Base-by-base conservation (phyloP, 2,113 vertebrate species). In the Oncorhynchus mykiss region DNA sequence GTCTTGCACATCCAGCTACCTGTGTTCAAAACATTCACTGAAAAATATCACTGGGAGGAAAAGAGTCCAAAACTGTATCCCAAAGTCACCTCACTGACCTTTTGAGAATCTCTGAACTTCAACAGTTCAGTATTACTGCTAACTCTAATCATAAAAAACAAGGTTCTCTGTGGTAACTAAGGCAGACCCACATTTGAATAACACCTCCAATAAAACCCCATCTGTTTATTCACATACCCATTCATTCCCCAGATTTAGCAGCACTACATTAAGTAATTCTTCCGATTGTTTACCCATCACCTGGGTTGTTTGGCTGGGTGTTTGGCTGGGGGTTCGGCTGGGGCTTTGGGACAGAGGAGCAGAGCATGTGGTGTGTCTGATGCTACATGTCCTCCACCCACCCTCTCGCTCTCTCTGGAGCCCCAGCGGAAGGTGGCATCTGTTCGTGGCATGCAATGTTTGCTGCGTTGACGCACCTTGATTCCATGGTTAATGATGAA, bases 161-260 rank as follows among this genome's bases (percentile, higher is more conserved):
- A 51, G 49, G 9, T 51, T 51, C 14, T 13, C 49, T 51, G 49
- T 51, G 9, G 49, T 51, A 51, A 51, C 34, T 34, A 34, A 34
- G 34, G 34, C 34, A 34, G 34, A 34, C 34, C 34, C 1, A 34
- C 14, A 51, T 51, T 51, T 51, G 49, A 51, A 14, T 13, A 51
- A 51, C 9, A 51, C 13, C 49, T 51, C 49, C 22, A 25, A 77
- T 75, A 78, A 87, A 78, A 84, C 81, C 18, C 74, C 82, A 67
- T 80, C 88, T 90, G 86, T 88, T 78, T 82, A 90, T 87, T 88
- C 6, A 34, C 6, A 34, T 34, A 34, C 34, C 34, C 34, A 34
- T 34, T 34, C 34, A 34, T 34, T 67, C 3, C 49, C 49, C 49
- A 51, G 11, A 51, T 51, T 51, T 51, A 51, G 49, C 13, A 14